These are phyloP conservation scores for Trachelus iudaicus DNA, from an alignment of 2,888 invertebrate genomes.

Conservation along the genomic window DNA sequence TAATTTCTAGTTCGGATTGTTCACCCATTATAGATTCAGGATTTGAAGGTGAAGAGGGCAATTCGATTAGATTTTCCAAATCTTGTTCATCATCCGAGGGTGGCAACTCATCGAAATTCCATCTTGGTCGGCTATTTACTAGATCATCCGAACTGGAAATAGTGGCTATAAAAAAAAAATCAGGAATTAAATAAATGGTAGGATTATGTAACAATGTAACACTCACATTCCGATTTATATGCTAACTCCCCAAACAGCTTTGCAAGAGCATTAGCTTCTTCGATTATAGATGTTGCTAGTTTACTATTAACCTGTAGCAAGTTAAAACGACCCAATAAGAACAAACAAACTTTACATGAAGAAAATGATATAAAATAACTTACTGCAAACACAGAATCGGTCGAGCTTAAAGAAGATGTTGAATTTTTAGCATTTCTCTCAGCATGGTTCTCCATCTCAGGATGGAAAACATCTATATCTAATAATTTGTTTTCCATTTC, in stretches of 20 bases:
- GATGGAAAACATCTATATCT: constrained; percentile 42
- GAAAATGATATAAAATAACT: constrained; percentile 24
- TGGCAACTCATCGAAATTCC: constrained; percentile 49
- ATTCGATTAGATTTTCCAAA: constrained; percentile 52
- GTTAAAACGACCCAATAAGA: background rate
- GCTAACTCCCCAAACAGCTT: constrained; percentile 52
- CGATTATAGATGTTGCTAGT: constrained; percentile 38
- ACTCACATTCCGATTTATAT: constrained; percentile 45
- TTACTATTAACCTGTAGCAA: constrained; percentile 31
- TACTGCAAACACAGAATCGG: constrained; percentile 52
- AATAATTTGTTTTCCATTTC: constrained; percentile 38
- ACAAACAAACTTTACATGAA: background rate
- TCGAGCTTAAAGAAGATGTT: constrained; percentile 23
- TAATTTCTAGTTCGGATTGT: background rate
- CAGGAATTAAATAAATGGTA: background rate
- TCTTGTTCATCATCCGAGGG: constrained; percentile 49
- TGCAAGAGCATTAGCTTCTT: constrained; percentile 50
- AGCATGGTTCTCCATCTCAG: constrained; percentile 7
- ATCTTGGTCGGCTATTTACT: constrained; percentile 40
- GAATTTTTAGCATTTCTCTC: background rate
- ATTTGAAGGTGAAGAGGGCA: constrained; percentile 42
- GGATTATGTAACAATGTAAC: background rate
- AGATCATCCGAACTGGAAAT: constrained; percentile 42
- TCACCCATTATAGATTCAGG: background rate
- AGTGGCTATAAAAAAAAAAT: background rate